Evolutionary conservation across 2,797 vertebrate species (phyloP).

Genomic region (Acipenser transmontanus): DNA sequence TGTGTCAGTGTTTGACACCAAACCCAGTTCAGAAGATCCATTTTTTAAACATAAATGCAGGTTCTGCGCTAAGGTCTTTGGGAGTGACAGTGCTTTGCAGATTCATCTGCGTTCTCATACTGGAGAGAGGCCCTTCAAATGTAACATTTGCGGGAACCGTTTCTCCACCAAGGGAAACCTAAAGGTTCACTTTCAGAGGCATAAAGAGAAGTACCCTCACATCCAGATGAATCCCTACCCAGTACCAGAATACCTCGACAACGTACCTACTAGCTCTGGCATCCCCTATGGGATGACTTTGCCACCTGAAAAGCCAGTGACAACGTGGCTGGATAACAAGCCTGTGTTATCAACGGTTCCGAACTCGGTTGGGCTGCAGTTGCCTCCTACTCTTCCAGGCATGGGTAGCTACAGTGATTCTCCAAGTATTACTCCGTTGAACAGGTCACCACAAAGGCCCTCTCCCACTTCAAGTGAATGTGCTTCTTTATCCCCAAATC

Average conservation of each 20-base stretch:
- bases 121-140: constrained; percentile 95
- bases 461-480: constrained; percentile 76
- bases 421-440: constrained; percentile 74
- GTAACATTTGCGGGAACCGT: constrained; percentile 97
- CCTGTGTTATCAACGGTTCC: constrained; percentile 73
- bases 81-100: constrained; percentile 95
- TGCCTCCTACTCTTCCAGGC: constrained; percentile 69
- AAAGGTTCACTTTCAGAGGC: constrained; percentile 97
- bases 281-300: constrained; percentile 94
- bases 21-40: constrained; percentile 83
- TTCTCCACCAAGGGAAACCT: constrained; percentile 98
- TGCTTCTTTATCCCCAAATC: constrained; percentile 73
- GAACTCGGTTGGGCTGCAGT: constrained; percentile 70
- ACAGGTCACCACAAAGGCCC: constrained; percentile 77
- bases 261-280: constrained; percentile 87
- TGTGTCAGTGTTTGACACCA: constrained; percentile 81
- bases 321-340: constrained; percentile 91
- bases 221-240: constrained; percentile 98
- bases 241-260: constrained; percentile 96
- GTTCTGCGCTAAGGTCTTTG: constrained; percentile 98
- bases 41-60: constrained; percentile 98
- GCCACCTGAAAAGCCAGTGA: constrained; percentile 82
- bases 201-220: constrained; percentile 95
- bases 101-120: constrained; percentile 97
- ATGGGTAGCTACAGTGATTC: constrained; percentile 70